Base-by-base conservation (phyloP, 2,113 vertebrate genomes). In the Scytalopus superciliaris region DNA sequence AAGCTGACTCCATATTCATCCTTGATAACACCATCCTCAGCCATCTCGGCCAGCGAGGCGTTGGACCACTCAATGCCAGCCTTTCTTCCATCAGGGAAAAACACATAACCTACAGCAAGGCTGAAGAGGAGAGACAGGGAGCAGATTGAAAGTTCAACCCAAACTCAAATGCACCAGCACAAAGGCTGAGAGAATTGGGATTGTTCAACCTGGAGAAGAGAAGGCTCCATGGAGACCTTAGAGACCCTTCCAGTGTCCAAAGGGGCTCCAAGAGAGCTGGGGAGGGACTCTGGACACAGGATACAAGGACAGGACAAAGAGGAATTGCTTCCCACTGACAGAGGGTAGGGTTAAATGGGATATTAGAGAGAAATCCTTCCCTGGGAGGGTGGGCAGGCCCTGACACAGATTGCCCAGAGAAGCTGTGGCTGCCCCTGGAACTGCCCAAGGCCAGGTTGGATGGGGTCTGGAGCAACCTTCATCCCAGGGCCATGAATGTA, bases 51-150 rank as follows among this genome's bases (percentile, higher is more conserved):
- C 95, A 97, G 87, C 0, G 92, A 97, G 69, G 78, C 59, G 0
- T 96, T 96, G 80, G 96, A 96, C 96, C 96, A 94, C 60, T 97
- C 96, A 33, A 97, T 73, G 44, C 92, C 96, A 83, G 89, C 94
- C 64, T 96, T 97, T 72, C n/a, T 94, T 72, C 97, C 97, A 8
- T 94, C 74, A 0, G 96, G 95, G 18, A 96, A 95, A 60, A 97
- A 95, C 40, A 97, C 94, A 50, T 97, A 97, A 82, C 96, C 97
- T 6, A 97, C 87, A 53, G 55, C 13, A 31, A 97, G 90, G 78
- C 97, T 97, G 87, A 23, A 79, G 24, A 39, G 55, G 60, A 62
- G 56, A 81, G 19, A 35, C 80, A 69, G 3, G 56, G 40, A 89
- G 56, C 24, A 60, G 35, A 14, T 18, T 40, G 70, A 8, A 79